Base-by-base conservation (phyloP, 2,113 vertebrate species). In the Daphoenositta chrysoptera region DNA sequence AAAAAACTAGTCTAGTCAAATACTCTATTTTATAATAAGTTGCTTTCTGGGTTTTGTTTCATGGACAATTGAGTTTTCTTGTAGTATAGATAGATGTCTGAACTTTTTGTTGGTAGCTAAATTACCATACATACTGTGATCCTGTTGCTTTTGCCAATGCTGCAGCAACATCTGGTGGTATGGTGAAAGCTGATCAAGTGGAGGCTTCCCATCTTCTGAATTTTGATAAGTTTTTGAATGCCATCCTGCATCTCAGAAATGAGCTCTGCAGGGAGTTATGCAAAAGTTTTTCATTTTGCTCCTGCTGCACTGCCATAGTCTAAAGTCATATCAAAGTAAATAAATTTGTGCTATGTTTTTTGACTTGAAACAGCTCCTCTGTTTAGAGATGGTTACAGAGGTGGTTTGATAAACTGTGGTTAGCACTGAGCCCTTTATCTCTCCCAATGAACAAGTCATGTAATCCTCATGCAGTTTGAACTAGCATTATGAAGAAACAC, bases 11-110 rank as follows among this genome's bases (percentile, higher is more conserved):
- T 83, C 83, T 77, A 87, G 64, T 66, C 77, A 83, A 79, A 70
- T 80, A 90, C 11, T 83, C 70, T 87, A 5, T 84, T 96, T 69
- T 66, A 35, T 92, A 93, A 86, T 81, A 85, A 82, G 87, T 93
- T 94, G 69, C 30, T 94, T 93, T 68, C 79, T 68, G n/a, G 6
- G 1, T 79, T 87, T 68, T 83, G 66, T 96, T 94, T 96, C 90
- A 91, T 28, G 82, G 61, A 40, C 61, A 93, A 87, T 90, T 95
- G 80, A 53, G 79, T 96, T 95, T 94, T 91, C 58, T 60, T 39
- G 80, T 58, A 35, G 48, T 72, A 60, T 24, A 77, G 82, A 73
- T 82, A 58, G 56, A 65, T 79, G 24, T 80, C 81, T 93, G 58
- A 93, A 83, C 60, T 87, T 93, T 78, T 80, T 89, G 57, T 69